Conservation (phyloP, 2,888 invertebrate genomes). For the Nomada ferruginata region DNA sequence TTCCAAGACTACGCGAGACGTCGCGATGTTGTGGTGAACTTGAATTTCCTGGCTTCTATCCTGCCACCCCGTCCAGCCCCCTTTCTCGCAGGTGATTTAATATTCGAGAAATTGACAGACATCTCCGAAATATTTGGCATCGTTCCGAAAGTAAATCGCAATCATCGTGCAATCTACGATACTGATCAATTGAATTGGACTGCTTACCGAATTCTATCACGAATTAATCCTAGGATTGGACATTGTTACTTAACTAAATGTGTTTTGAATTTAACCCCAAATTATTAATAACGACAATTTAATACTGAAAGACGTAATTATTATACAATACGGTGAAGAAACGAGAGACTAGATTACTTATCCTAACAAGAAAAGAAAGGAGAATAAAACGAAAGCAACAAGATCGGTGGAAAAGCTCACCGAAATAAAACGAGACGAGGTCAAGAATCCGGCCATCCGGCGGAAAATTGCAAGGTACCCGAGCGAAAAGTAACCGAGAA, state of each 20-base stretch:
- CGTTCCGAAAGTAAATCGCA: constrained; percentile 42
- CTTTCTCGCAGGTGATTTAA: background rate
- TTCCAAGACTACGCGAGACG: constrained; percentile 64
- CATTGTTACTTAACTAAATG: no score
- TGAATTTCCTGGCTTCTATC: constrained; percentile 56
- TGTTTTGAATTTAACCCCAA: no score
- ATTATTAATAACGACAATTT: no score
- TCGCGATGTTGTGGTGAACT: constrained; percentile 57
- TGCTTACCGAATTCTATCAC: background rate
- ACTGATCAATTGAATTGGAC: background rate
- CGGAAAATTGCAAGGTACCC: constrained; percentile 1
- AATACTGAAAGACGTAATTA: no score
- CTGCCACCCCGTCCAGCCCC: constrained; percentile 3
- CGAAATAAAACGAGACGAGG: constrained; percentile 1
- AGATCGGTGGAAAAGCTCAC: background rate
- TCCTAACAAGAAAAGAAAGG: no score
- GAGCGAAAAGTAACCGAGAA: background rate
- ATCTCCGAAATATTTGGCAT: constrained; percentile 33
- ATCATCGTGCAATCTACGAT: constrained; percentile 8
- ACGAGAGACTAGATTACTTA: no score
- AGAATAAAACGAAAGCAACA: background rate
- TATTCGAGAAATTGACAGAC: constrained; percentile 41
- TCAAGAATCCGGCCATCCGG: constrained; percentile 2
- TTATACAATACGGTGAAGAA: background rate
- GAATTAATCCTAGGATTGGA: background rate